A percentile compares a stretch with the other conserved stretches of the same genome.
Evolutionary conservation across 2,113 vertebrate species (phyloP).

Genomic region (Scomber colias): DNA sequence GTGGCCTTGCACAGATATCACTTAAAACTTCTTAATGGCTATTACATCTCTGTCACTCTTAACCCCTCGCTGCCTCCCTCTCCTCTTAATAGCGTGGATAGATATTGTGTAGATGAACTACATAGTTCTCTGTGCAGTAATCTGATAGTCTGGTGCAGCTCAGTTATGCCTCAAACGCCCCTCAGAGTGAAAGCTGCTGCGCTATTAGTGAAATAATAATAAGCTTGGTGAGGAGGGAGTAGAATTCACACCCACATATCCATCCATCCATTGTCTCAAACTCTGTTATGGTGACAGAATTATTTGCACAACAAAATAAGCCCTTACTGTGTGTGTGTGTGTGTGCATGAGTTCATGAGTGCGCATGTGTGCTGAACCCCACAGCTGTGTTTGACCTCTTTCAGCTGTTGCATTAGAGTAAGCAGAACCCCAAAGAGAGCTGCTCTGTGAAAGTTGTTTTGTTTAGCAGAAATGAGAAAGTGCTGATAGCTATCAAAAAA

Average conservation of each 20-base stretch:
- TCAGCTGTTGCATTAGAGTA: constrained; percentile 64
- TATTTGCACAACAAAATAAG: not conserved
- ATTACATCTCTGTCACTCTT: constrained; percentile 36
- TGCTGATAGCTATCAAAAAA: constrained; percentile 80
- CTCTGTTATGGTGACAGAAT: not conserved
- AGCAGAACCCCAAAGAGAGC: constrained; percentile 42
- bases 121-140: constrained; percentile 46
- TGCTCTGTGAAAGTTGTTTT: constrained; percentile 50
- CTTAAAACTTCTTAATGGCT: constrained; percentile 48
- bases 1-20: constrained; percentile 37
- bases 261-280: not conserved
- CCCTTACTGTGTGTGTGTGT: not conserved
- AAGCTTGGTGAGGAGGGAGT: constrained; percentile 18
- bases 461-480: constrained; percentile 75
- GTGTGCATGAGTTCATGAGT: not conserved
- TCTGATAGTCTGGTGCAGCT: constrained; percentile 49
- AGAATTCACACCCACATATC: not conserved
- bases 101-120: constrained; percentile 18
- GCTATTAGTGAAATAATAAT: constrained; percentile 65
- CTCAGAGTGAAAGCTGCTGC: constrained; percentile 53
- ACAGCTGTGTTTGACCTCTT: constrained; percentile 70
- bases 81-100: constrained; percentile 11
- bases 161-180: constrained; percentile 42
- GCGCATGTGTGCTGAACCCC: constrained; percentile 1
- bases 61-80: constrained; percentile 29